Conservation (phyloP, 1,140 invertebrate species). For the Mizuhopecten yessoensis region DNA sequence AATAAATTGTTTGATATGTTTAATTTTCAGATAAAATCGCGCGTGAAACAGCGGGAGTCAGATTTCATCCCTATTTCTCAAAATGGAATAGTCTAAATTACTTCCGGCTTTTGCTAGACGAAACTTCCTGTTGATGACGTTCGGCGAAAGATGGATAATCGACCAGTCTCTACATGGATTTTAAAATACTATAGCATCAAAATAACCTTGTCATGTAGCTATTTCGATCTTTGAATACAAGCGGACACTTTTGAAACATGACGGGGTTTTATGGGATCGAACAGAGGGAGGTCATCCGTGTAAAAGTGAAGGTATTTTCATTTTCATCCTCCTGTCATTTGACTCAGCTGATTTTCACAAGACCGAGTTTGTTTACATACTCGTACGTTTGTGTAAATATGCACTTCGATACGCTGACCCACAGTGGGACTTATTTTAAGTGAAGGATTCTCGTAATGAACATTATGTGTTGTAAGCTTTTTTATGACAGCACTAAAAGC, state of each 20-base stretch:
- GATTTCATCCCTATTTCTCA: background rate
- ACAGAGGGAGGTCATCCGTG: conserved; percentile 71
- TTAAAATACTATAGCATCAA: background rate
- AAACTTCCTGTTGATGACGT: conserved; percentile 38
- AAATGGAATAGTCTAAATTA: background rate
- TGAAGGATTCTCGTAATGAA: too few species aligned
- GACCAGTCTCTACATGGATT: background rate
- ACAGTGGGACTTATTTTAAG: too few species aligned
- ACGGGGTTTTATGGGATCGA: conserved; percentile 76
- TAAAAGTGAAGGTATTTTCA: conserved; percentile 72
- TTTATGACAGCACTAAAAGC: too few species aligned
- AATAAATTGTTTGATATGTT: too few species aligned
- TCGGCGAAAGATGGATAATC: conserved; percentile 28
- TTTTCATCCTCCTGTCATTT: conserved; percentile 30
- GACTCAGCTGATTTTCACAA: background rate
- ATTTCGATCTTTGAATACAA: background rate
- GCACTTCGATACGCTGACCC: too few species aligned
- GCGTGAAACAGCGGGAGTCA: background rate
- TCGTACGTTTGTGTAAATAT: too few species aligned
- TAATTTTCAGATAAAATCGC: background rate
- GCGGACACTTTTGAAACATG: conserved; percentile 55
- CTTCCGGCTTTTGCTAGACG: background rate
- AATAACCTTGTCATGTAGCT: background rate
- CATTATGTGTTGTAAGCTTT: too few species aligned
- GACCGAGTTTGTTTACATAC: background rate